Base-by-base conservation (phyloP, 2,888 invertebrate species). In the Drosophila nigricruria region DNA sequence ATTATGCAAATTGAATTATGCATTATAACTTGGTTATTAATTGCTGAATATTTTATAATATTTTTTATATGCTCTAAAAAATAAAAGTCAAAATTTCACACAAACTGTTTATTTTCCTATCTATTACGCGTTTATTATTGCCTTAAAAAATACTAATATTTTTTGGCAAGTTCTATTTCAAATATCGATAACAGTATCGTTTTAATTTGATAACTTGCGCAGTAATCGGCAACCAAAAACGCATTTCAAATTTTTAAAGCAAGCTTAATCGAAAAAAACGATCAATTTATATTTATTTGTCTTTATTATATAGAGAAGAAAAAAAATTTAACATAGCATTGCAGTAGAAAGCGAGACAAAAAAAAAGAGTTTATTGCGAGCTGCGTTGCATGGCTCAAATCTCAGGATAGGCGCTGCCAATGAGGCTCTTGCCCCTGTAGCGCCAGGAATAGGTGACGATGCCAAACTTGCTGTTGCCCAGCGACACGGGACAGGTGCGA, bases 331-430 rank as follows among this genome's bases (percentile, higher is more conserved):
- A 45, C 36, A 47, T 56, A 56, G 1, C 40, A 40, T 56, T 66
- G 20, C 10, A 38, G n/a, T 23, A 67, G 50, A 43, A 49, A 49
- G 36, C 16, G 53, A 56, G 27, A 45, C 18, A 54, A 27, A 54
- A 25, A 16, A 30, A 64, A 70, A 45, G 25, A 54, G 3, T 3
- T 20, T n/a, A 43, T 18, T 16, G 18, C 12, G 32, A 36, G 50
- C 58, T 59, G 23, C 36, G 91, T 3, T 43, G 91, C 94, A 1
- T 8, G 27, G 50, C 67, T 81, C 27, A 96, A 90, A 97, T 96
- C 91, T 96, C 96, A 9, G 97, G 96, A 92, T 95, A 97, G 42
- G 97, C 97, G 84, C 96, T 96, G 66, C 97, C 97, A 77, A 97
- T 95, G 78, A 96, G 94, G 89, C 95, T 96, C 92, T 96, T 96